These are phyloP conservation scores for Phaethon lepturus DNA, from an alignment of 2,113 vertebrate species.

Conservation along the genomic window DNA sequence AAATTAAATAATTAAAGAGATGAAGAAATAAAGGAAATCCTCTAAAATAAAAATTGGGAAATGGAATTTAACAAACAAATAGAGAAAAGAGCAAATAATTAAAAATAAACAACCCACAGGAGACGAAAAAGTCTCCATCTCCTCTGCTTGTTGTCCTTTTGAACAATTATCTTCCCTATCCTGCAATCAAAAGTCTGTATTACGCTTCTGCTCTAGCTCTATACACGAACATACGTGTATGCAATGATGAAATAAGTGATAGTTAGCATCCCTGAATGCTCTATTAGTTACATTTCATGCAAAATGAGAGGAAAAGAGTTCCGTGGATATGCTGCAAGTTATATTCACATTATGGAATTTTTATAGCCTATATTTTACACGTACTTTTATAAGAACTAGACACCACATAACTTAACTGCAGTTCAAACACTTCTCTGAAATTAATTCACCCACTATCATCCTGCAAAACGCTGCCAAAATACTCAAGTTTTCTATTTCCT, in stretches of 20 bases:
- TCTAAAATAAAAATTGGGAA: neutral
- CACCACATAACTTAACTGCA: neutral
- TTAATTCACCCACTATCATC: neutral
- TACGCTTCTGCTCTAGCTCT: neutral
- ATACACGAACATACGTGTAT: neutral
- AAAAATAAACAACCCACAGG: neutral
- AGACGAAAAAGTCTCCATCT: neutral
- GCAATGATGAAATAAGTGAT: neutral
- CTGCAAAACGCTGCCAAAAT: neutral
- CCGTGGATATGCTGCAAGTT: neutral
- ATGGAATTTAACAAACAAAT: neutral
- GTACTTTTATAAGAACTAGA: neutral
- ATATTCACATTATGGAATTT: neutral
- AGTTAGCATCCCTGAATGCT: neutral
- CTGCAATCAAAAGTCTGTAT: neutral
- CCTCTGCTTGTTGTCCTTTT: neutral
- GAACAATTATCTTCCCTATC: neutral
- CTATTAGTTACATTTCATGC: neutral
- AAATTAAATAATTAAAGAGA: neutral
- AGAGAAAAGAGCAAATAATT: neutral
- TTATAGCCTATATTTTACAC: neutral
- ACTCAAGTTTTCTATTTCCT: neutral
- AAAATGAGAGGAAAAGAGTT: neutral
- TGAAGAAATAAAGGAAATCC: neutral
- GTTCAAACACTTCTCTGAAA: neutral